Evolutionary conservation across 2,888 invertebrate species (phyloP).

Genomic region (Drosophila diplacantha): DNA sequence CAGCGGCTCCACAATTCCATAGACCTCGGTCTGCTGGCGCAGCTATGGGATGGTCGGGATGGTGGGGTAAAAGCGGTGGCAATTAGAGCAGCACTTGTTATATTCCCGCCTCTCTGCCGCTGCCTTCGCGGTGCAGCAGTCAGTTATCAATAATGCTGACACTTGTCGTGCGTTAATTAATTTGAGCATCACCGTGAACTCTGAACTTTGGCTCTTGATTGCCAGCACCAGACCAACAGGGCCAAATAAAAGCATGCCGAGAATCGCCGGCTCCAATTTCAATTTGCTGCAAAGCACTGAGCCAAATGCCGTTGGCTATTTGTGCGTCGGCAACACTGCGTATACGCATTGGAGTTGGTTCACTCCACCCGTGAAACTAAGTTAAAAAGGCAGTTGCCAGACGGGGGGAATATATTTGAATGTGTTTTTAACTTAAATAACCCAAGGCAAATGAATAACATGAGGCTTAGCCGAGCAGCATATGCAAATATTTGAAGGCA

Average conservation of each 20-base stretch:
- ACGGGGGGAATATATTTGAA: background rate
- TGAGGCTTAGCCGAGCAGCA: background rate
- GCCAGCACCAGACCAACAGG: background rate
- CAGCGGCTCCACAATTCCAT: constrained; percentile 78
- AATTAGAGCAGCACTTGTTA: constrained; percentile 38
- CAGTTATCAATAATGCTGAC: constrained; percentile 28
- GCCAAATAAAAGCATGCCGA: too few species aligned
- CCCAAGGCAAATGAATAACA: background rate
- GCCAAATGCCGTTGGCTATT: constrained; percentile 4
- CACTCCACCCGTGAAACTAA: background rate
- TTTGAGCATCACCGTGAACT: constrained; percentile 25
- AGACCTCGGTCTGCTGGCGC: constrained; percentile 63
- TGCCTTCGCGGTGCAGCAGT: background rate
- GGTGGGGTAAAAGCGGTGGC: constrained; percentile 13
- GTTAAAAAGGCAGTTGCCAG: background rate
- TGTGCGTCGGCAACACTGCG: constrained; percentile 13
- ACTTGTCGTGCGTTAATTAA: constrained; percentile 25
- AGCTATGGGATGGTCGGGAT: constrained; percentile 23
- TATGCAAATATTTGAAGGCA: background rate
- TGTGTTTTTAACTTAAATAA: constrained; percentile 1
- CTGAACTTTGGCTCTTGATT: constrained; percentile 24
- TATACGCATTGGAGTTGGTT: constrained; percentile 9
- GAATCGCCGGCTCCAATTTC: constrained; percentile 4
- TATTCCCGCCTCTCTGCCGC: constrained; percentile 6
- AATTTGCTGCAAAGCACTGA: constrained; percentile 15